These are phyloP conservation scores for Amphiprion clarkii DNA, from an alignment of 2,797 vertebrate genomes.

Conservation along the genomic window DNA sequence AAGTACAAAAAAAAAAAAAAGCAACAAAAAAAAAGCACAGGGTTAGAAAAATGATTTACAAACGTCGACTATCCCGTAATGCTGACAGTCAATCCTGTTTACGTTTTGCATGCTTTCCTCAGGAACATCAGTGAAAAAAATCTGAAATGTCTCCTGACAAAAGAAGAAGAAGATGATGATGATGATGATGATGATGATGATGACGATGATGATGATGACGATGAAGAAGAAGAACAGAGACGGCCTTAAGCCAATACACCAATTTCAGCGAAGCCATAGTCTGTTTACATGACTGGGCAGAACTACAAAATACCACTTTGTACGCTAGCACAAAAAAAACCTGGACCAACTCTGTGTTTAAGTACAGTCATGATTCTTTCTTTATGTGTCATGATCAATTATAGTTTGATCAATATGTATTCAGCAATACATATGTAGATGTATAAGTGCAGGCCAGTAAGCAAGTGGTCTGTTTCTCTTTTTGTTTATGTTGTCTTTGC, in stretches of 20 bases:
- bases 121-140: constrained; percentile 81
- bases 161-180: constrained; percentile 42
- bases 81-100: constrained; percentile 86
- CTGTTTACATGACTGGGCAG: constrained; percentile 80
- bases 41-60: constrained; percentile 79
- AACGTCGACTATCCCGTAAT: constrained; percentile 80
- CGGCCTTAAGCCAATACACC: constrained; percentile 81
- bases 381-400: constrained; percentile 77
- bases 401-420: constrained; percentile 82
- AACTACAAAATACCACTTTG: constrained; percentile 74
- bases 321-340: constrained; percentile 79
- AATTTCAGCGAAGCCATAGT: constrained; percentile 76
- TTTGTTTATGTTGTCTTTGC: constrained; percentile 82
- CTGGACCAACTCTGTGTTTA: constrained; percentile 82
- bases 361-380: constrained; percentile 72
- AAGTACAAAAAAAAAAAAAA: constrained; percentile 65
- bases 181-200: neutral
- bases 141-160: constrained; percentile 80
- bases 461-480: constrained; percentile 78
- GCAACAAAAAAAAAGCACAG: constrained; percentile 64
- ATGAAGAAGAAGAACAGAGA: constrained; percentile 63
- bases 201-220: neutral
- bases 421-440: constrained; percentile 84
- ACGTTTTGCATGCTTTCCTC: constrained; percentile 85
- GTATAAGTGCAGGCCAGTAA: constrained; percentile 76